phyloP scores from a whole-genome alignment of 2,113 vertebrate genomes.

The Ariopsis seemanni region DNA sequence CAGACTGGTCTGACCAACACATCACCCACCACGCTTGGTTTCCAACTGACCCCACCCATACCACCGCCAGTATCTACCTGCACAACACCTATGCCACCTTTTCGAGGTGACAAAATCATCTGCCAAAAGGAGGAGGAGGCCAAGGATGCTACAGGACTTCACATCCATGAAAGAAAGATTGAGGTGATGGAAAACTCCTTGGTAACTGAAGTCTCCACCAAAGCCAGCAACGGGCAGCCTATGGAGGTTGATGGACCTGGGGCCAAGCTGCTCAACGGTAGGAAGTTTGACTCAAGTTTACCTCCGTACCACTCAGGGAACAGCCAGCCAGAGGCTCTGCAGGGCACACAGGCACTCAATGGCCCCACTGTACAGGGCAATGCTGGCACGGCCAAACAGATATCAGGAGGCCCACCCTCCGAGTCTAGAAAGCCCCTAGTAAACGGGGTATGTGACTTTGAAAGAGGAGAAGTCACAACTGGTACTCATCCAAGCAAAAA shows the following conservation, averaged over 20 bases:
- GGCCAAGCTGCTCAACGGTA: constrained; percentile 94
- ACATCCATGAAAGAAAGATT: constrained; percentile 96
- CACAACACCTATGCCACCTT: constrained; percentile 79
- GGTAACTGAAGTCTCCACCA: constrained; percentile 78
- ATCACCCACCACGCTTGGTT: constrained; percentile 79
- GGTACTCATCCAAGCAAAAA: constrained; percentile 93
- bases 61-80: constrained; percentile 75
- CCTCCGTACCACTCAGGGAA: constrained; percentile 99
- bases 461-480: constrained; percentile 75
- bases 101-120: constrained; percentile 98
- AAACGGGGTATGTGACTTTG: constrained; percentile 98
- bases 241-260: constrained; percentile 80
- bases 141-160: constrained; percentile 96
- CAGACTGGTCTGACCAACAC: constrained; percentile 78
- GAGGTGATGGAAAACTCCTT: constrained; percentile 99
- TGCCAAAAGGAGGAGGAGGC: constrained; percentile 99
- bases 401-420: constrained; percentile 75
- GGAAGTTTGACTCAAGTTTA: constrained; percentile 95
- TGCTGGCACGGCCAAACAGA: constrained; percentile 83
- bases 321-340: constrained; percentile 84
- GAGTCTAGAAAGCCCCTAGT: constrained; percentile 92
- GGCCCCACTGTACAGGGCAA: constrained; percentile 84
- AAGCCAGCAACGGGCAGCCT: constrained; percentile 92
- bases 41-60: constrained; percentile 80
- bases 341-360: constrained; percentile 83